Percentiles rank a stretch among this genome's conserved stretches.
Evolutionary conservation across 1,140 invertebrate genomes (phyloP).

Genomic region (Drosophila lowei): DNA sequence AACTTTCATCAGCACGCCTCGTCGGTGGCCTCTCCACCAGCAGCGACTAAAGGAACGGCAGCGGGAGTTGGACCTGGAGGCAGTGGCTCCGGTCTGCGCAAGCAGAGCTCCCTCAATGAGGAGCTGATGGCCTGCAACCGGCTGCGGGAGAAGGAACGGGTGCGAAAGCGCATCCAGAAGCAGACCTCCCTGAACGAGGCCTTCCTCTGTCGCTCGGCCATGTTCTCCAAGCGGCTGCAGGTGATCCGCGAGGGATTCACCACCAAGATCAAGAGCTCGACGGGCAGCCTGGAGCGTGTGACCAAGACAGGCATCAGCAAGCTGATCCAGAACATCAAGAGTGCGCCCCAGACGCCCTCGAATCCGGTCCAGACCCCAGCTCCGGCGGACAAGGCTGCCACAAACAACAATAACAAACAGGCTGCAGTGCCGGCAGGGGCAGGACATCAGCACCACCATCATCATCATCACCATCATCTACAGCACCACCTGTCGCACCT

Average conservation of each 20-base stretch:
- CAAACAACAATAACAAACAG: conserved; percentile 54
- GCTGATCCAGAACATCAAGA: conserved; percentile 90
- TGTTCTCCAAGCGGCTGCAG: conserved; percentile 91
- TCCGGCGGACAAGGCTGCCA: conserved; percentile 14
- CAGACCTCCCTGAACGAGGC: conserved; percentile 95
- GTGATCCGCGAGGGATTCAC: conserved; percentile 92
- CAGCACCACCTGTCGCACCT: conserved; percentile 34
- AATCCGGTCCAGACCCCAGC: conserved; percentile 13
- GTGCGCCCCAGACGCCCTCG: conserved; percentile 52
- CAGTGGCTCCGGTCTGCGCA: conserved; percentile 84
- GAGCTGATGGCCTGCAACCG: conserved; percentile 93
- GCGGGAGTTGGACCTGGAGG: conserved; percentile 1
- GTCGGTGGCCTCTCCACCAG: conserved; percentile 4
- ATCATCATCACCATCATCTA: conserved; percentile 47
- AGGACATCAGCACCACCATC: conserved; percentile 51
- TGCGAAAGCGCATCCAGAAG: conserved; percentile 94
- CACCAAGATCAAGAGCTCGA: conserved; percentile 91
- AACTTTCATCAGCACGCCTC: conserved; percentile 42
- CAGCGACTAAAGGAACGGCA: not conserved
- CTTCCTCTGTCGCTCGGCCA: conserved; percentile 88
- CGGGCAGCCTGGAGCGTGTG: conserved; percentile 91
- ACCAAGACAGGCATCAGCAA: conserved; percentile 89
- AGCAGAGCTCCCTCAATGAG: conserved; percentile 94
- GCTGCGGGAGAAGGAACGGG: conserved; percentile 90
- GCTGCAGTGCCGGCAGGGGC: conserved; percentile 6